Evolutionary conservation across 2,113 vertebrate genomes (phyloP), one percentile per base, ranked within the genome.

Genomic region (Callorhinus ursinus): DNA sequence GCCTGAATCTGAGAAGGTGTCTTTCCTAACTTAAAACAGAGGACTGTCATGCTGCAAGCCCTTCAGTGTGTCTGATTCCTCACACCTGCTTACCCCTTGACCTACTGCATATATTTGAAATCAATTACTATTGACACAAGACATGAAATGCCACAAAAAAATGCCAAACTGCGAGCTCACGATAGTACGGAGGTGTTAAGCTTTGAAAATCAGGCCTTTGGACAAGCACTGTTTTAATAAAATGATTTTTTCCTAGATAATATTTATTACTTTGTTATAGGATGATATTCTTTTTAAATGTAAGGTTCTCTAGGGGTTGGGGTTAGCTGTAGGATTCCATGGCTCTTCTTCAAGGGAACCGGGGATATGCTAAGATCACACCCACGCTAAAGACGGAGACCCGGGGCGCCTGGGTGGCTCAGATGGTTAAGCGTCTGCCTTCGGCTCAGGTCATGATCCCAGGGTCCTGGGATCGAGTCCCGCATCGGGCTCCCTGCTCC

Each of bases 331-430:
- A 55, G 67, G 36, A 74, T 59, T 61, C 16, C 42, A 49, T 26
- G 2, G 3, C 5, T 65, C 42, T 83, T 53, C 61, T 42, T 94
- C 16, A 46, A 46, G 36, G n/a, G 0, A 53, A 12, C 1, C 46
- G 1, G 10, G 4, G 15, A 2, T 26, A 14, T n/a, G 2, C 33
- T 9, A 31, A 39, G 31, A 55, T 72, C 15, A 14, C 5, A 15
- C 0, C 16, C 16, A 18, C 1, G 2, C 1, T 31, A 39, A 42
- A 55, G 15, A 57, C 0, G 0, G 14, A 26, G 24, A 46, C 55
- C 5, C 13, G 3, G n/a, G n/a, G n/a, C n/a, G n/a, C n/a, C n/a
- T n/a, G n/a, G n/a, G n/a, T n/a, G n/a, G n/a, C n/a, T n/a, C n/a
- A n/a, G n/a, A n/a, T n/a, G n/a, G n/a, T n/a, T n/a, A n/a, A n/a